phyloP scores from a whole-genome alignment of 1,140 invertebrate genomes.

The Myzus persicae region DNA sequence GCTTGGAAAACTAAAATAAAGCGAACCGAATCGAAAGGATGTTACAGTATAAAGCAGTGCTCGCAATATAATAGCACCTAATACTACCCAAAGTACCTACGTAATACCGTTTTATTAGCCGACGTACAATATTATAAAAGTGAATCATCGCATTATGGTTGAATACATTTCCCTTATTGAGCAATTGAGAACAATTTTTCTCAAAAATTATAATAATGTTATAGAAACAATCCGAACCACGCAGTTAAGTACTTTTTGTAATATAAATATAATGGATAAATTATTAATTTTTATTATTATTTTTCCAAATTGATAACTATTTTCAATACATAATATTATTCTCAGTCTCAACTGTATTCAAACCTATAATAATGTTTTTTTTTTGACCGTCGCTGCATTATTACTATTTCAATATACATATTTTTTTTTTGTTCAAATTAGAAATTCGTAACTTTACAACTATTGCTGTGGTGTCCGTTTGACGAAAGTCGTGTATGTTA shows the following conservation, averaged over 20 bases:
- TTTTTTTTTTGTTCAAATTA: not conserved
- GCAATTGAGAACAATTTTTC: not conserved
- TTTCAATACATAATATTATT: too few relatives aligned
- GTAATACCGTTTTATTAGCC: not conserved
- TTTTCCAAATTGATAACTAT: too few relatives aligned
- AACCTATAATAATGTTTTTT: too few relatives aligned
- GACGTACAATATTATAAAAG: not conserved
- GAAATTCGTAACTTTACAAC: not conserved
- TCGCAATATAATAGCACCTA: not conserved
- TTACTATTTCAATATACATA: too few relatives aligned
- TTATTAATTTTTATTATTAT: too few relatives aligned
- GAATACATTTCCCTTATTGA: not conserved
- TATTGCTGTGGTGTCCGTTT: not conserved
- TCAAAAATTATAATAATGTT: too few relatives aligned
- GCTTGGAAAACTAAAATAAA: not conserved
- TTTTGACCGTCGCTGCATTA: too few relatives aligned
- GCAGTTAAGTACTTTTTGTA: too few relatives aligned
- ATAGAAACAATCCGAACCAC: too few relatives aligned
- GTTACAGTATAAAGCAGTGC: not conserved
- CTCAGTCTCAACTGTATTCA: too few relatives aligned
- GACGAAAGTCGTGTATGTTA: not conserved
- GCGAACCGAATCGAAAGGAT: not conserved
- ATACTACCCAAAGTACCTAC: too few relatives aligned
- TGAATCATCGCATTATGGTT: not conserved
- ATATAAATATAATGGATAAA: too few relatives aligned